Evolutionary conservation across 2,797 vertebrate species (phyloP).

Genomic region (Harpagifer antarcticus): DNA sequence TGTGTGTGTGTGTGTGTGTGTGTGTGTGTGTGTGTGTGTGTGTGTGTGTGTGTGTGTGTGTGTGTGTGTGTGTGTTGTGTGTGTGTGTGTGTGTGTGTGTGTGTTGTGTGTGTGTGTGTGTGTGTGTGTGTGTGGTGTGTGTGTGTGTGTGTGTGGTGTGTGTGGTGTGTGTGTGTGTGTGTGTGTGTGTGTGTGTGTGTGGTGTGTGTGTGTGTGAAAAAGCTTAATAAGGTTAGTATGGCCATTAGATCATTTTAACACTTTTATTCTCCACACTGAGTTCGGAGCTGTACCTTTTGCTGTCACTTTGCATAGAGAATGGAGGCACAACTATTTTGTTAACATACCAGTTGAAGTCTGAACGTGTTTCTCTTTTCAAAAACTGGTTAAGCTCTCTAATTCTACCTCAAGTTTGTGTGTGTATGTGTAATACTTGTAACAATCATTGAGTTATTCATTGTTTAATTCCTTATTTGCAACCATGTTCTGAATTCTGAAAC

Average conservation of each 20-base stretch:
- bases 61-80: conserved; percentile 22
- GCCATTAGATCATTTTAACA: conserved; percentile 51
- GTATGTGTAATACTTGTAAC: conserved; percentile 3
- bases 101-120: conserved; percentile 27
- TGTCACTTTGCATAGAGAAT: conserved; percentile 65
- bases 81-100: conserved; percentile 38
- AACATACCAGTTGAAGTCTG: conserved; percentile 56
- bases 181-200: conserved; percentile 22
- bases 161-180: neutral
- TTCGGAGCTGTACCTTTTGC: conserved; percentile 42
- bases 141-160: conserved; percentile 20
- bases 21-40: conserved; percentile 40
- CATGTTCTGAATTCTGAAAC: neutral
- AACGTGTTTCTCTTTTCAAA: conserved; percentile 13
- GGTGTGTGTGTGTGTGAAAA: neutral
- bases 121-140: neutral
- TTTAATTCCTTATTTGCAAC: conserved; percentile 2
- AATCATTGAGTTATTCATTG: neutral
- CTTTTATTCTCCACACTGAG: conserved; percentile 36
- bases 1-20: conserved; percentile 19
- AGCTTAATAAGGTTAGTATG: conserved; percentile 49
- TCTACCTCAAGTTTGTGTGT: conserved; percentile 23
- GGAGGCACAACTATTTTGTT: conserved; percentile 22
- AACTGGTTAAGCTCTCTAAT: conserved; percentile 1
- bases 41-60: conserved; percentile 36